Percentiles rank a stretch among this genome's conserved stretches.
Evolutionary conservation across 2,888 invertebrate species (phyloP).

Genomic region (Mylabris sibirica): DNA sequence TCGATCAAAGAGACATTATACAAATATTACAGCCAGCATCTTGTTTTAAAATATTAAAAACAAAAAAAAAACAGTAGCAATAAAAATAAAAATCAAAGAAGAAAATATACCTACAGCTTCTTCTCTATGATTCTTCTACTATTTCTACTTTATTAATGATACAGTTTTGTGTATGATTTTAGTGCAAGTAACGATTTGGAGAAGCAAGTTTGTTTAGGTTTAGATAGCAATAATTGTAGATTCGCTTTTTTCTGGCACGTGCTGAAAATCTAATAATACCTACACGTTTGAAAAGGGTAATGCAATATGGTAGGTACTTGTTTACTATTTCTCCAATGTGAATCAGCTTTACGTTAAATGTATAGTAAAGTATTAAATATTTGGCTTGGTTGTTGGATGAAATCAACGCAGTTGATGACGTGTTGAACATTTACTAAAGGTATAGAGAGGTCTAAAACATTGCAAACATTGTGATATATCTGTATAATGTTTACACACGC

Average conservation of each 20-base stretch:
- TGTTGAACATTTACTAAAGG: conserved; percentile 24
- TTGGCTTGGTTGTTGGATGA: background rate
- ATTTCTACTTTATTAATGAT: background rate
- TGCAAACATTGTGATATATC: conserved; percentile 52
- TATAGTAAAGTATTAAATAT: conserved; percentile 1
- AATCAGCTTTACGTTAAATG: conserved; percentile 24
- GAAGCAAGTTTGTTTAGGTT: background rate
- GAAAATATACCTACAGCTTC: background rate
- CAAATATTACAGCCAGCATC: background rate
- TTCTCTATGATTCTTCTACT: background rate
- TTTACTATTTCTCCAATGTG: conserved; percentile 34
- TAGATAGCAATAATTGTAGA: conserved; percentile 32
- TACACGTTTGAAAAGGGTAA: conserved; percentile 50
- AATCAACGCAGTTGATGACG: conserved; percentile 17
- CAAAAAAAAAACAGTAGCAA: background rate
- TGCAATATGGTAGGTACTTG: conserved; percentile 46
- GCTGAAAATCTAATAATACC: conserved; percentile 46
- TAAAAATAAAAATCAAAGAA: background rate
- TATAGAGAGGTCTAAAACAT: conserved; percentile 38
- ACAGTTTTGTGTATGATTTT: background rate
- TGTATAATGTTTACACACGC: conserved; percentile 34
- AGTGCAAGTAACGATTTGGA: background rate
- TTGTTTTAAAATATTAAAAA: background rate
- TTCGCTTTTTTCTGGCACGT: conserved; percentile 47
- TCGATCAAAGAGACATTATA: conserved; percentile 13